Conservation (phyloP, 2,797 vertebrate genomes). For the Falco columbarius region DNA sequence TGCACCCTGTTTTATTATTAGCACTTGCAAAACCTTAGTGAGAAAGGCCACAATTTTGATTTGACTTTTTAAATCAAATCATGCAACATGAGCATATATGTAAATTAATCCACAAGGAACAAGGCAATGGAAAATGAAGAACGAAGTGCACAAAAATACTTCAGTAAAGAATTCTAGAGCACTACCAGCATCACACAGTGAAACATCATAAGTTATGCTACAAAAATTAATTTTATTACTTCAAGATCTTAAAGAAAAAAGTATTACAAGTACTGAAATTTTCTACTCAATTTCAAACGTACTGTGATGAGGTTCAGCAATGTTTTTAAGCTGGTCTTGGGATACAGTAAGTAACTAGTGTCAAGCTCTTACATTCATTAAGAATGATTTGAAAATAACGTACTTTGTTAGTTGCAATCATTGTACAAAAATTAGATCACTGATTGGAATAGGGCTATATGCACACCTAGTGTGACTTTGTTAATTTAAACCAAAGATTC, state of each 20-base stretch:
- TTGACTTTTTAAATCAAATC: background rate
- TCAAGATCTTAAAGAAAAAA: background rate
- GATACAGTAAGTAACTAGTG: background rate
- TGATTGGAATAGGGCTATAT: background rate
- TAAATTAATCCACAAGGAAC: constrained; percentile 15
- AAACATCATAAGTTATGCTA: background rate
- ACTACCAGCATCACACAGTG: background rate
- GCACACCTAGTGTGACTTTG: background rate
- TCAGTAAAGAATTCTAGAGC: background rate
- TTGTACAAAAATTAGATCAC: background rate
- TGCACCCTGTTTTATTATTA: background rate
- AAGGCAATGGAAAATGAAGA: background rate
- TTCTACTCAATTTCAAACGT: background rate
- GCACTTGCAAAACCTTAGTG: background rate
- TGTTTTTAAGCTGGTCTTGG: background rate
- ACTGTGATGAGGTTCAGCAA: background rate
- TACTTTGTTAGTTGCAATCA: background rate
- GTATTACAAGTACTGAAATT: background rate
- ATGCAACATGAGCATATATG: no score
- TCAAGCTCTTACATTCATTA: background rate
- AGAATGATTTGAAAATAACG: background rate
- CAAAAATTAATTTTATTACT: background rate
- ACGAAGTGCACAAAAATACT: background rate
- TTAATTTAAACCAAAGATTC: background rate
- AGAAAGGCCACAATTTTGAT: background rate